Evolutionary conservation across 2,797 vertebrate species (phyloP).

Genomic region (Champsocephalus gunnari): DNA sequence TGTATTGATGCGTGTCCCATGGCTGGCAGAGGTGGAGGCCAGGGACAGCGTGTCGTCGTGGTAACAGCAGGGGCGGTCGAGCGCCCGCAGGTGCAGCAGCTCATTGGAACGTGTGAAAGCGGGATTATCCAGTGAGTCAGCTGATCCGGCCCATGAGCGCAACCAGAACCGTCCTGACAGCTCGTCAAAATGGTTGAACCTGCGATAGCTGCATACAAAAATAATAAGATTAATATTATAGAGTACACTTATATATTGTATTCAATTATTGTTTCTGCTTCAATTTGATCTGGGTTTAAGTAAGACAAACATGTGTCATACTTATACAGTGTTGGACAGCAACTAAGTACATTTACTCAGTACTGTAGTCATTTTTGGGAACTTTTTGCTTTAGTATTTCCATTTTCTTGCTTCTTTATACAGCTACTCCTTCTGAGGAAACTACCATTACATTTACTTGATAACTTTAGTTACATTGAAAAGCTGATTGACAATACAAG

Average conservation of each 20-base stretch:
- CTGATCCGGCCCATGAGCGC: constrained; percentile 86
- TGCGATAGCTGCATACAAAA: constrained; percentile 85
- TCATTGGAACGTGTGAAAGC: constrained; percentile 91
- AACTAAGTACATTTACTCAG: no score
- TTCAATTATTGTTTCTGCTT: neutral
- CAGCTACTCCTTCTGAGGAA: no score
- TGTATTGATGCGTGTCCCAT: constrained; percentile 79
- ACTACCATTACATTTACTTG: no score
- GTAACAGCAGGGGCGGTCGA: constrained; percentile 89
- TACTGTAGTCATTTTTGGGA: no score
- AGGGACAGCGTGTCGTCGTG: constrained; percentile 80
- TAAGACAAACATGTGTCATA: no score
- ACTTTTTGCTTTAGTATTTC: no score
- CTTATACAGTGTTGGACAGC: no score
- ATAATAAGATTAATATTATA: neutral
- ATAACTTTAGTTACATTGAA: no score
- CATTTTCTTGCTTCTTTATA: no score
- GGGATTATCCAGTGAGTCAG: constrained; percentile 90
- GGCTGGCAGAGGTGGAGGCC: constrained; percentile 79
- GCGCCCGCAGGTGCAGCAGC: constrained; percentile 86
- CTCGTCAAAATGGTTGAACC: constrained; percentile 93
- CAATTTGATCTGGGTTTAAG: neutral
- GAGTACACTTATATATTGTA: neutral
- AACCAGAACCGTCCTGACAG: constrained; percentile 90
- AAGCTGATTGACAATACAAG: no score